Evolutionary conservation across 92 coral and sea anemone species (phyloP), one percentile per base, ranked within the genome.

Genomic region (Zoanthus sociatus): DNA sequence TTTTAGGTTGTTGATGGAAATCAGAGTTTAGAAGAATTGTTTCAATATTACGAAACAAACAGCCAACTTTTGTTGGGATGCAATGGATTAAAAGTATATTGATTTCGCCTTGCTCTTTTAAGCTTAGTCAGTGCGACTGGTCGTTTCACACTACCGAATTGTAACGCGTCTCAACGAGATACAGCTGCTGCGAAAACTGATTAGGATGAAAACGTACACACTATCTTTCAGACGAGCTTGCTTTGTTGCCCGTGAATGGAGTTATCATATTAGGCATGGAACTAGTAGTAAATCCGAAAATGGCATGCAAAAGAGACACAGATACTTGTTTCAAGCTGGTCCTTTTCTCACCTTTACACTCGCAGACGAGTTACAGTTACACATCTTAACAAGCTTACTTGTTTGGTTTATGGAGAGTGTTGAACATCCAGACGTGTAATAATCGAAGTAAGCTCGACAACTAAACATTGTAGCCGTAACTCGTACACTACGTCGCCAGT

Each of bases 1-100:
- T 87, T 90, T 55, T 82, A 94, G 97, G 84, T 95, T 73, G 88
- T 97, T 15, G 99, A 97, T 93, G 99, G 99, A 8, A 95, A 97
- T 89, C 92, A 94, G 70, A 96, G 98, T 69, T 83, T 97, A 14
- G 87, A 92, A 71, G 95, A 97, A 53, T 83, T 97, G 93, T 97
- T 95, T 70, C 92, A 95, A 69, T 89, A 90, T 88, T 97, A 97
- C 92, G 99, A 97, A 90, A 83, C 94, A n/a, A 97, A 97, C 76
- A 89, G 90, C 48, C 93, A 93, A 70, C 61, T 88, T 50, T 88
- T 94, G 9, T 88, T 94, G 64, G 95, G 98, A 31, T 84, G 84
- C 13, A 91, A 82, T 68, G 89, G 82, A 31, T 78, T 73, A 21
- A 68, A 89, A 76, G 61, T 88, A 11, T 83, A 44, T 87, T 20